Evolutionary conservation across 2,888 invertebrate species (phyloP).

Genomic region (Sminthurides aquaticus): DNA sequence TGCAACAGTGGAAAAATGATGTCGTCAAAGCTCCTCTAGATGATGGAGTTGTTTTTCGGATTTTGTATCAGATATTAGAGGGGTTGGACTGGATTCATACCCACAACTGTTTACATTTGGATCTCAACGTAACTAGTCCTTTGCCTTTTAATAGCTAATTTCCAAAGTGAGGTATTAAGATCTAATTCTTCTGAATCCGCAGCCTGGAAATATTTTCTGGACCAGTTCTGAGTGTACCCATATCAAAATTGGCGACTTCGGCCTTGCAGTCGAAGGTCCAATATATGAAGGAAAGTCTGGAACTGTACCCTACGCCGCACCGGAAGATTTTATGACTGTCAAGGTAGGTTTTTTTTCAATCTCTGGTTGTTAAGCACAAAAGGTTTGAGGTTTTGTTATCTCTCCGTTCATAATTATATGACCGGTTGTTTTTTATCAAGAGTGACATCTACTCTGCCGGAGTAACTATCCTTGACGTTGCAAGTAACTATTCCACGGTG

Average conservation of each 20-base stretch:
- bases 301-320: conserved; percentile 21
- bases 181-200: too few relatives aligned
- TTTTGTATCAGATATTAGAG: conserved; percentile 10
- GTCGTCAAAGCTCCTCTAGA: background rate
- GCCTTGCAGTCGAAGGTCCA: conserved; percentile 12
- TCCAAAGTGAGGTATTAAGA: background rate
- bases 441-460: conserved; percentile 26
- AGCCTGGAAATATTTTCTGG: conserved; percentile 28
- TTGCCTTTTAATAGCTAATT: background rate
- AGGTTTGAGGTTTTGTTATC: background rate
- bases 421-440: conserved; percentile 7
- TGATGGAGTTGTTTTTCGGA: background rate
- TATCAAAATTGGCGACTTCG: conserved; percentile 24
- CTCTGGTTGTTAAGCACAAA: too few relatives aligned
- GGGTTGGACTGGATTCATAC: conserved; percentile 23
- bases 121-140: conserved; percentile 13
- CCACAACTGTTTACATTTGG: conserved; percentile 22
- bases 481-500: conserved; percentile 8
- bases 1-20: conserved; percentile 17
- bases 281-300: conserved; percentile 14
- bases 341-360: conserved; percentile 18
- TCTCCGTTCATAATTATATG: background rate
- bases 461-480: conserved; percentile 22
- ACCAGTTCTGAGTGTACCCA: background rate
- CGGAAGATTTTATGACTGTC: conserved; percentile 16